Base-by-base conservation (phyloP, 2,797 vertebrate species). In the Acipenser transmontanus region DNA sequence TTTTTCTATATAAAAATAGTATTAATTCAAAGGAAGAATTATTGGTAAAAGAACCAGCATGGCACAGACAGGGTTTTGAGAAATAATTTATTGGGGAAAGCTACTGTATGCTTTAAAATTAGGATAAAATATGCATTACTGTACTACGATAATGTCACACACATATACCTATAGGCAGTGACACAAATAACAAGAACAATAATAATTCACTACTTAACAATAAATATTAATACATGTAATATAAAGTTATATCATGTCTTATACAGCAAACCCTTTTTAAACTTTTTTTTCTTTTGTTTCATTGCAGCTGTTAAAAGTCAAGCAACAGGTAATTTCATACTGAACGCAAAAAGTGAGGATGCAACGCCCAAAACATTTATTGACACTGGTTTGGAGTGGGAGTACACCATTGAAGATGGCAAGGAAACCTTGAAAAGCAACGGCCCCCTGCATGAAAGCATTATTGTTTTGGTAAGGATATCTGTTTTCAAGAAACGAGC, bases 301-400 rank as follows among this genome's bases (percentile, higher is more conserved):
- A 56, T 54, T 73, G 72, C 84, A 99, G 97, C 89, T 81, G 93
- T 99, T 78, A 99, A 98, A 86, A 98, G 95, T 81, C 93, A 98
- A 84, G 93, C 90, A 54, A 97, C 89, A 0, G 94, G 92, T 67
- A 91, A 84, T 79, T 95, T 97, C 81, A 89, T 99, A 74, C 76
- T 98, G 66, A 94, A 93, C 6, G 81, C 86, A 59, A 94, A 95
- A 69, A 89, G 84, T 66, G 93, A 91, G 66, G 90, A 90, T n/a
- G 69, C 82, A 8, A 82, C 85, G 48, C 86, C 89, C 9, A 89
- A 75, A 73, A 92, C 82, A 47, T 95, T 98, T 71, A 88, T 93
- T 0, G 92, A 94, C 66, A 91, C 93, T 66, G 95, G 95, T 47
- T 77, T 97, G 74, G 92, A 94, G 81, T 99, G 97, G 97, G 95